Conservation (phyloP, 1,140 invertebrate species). For the Apocrypta bakeri region DNA sequence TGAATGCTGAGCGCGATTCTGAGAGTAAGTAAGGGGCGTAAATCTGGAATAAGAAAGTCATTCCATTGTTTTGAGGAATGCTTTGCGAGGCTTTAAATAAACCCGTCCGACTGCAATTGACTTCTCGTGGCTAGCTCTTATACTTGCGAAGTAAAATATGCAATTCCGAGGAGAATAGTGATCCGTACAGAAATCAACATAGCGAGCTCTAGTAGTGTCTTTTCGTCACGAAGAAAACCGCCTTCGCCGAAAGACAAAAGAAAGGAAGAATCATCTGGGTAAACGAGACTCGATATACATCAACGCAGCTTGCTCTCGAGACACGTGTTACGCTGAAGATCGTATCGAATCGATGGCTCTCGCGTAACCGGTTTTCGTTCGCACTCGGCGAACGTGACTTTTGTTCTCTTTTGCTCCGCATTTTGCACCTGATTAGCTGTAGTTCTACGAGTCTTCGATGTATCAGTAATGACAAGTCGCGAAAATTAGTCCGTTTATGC, state of each 20-base stretch:
- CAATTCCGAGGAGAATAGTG: no score
- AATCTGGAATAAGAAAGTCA: background rate
- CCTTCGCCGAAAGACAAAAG: background rate
- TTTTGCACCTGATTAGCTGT: slow-evolving; percentile 45
- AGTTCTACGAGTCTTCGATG: no score
- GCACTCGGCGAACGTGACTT: background rate
- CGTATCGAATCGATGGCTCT: slow-evolving; percentile 10
- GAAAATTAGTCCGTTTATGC: no score
- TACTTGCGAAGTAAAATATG: no score
- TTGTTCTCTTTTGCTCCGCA: slow-evolving; percentile 12
- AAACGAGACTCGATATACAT: background rate
- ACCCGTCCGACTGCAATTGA: background rate
- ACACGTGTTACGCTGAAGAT: slow-evolving; percentile 16
- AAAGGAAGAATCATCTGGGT: background rate
- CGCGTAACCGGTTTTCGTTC: slow-evolving; percentile 19
- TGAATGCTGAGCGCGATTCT: no score
- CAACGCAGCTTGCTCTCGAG: background rate
- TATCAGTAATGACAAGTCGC: no score
- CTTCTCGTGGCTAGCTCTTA: no score
- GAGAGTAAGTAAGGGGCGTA: no score
- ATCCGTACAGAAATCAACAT: no score
- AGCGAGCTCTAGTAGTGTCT: no score
- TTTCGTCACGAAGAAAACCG: no score
- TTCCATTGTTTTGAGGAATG: background rate
- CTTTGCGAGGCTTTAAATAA: background rate